A percentile compares a stretch with the other conserved stretches of the same genome.
phyloP scores from a whole-genome alignment of 2,113 vertebrate species.

The Crotalus helleri region DNA sequence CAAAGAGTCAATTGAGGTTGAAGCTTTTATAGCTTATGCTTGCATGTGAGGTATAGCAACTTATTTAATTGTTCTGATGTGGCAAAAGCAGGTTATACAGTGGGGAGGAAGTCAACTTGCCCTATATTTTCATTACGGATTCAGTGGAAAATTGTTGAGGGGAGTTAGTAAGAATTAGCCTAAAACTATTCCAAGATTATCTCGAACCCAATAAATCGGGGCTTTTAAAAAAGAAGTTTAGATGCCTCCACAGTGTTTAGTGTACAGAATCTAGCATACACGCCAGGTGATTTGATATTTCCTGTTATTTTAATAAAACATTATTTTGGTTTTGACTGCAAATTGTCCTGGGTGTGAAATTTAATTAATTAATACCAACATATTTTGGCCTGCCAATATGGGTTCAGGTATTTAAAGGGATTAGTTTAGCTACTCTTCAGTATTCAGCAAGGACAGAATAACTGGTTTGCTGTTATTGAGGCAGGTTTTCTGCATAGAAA shows the following conservation, averaged over 20 bases:
- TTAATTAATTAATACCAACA: neutral
- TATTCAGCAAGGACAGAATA: neutral
- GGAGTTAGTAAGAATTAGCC: neutral
- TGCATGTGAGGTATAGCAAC: slow-evolving; percentile 51
- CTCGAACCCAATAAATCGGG: neutral
- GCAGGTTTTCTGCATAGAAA: neutral
- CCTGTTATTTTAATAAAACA: neutral
- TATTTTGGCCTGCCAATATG: neutral
- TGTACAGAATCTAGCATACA: neutral
- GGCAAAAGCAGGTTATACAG: slow-evolving; percentile 33
- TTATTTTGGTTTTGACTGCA: neutral
- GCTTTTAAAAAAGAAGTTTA: slow-evolving; percentile 6
- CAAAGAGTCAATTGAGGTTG: slow-evolving; percentile 71
- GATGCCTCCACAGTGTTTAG: neutral
- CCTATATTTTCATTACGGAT: neutral
- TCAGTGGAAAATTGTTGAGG: neutral
- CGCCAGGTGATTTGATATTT: neutral
- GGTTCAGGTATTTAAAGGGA: neutral
- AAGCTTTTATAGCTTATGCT: slow-evolving; percentile 65
- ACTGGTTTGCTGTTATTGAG: neutral
- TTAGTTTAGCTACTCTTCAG: neutral
- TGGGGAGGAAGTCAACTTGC: neutral
- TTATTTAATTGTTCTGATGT: slow-evolving; percentile 58
- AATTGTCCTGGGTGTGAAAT: neutral
- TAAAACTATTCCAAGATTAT: neutral